Base-by-base conservation (phyloP, 2,797 vertebrate genomes). In the Botia almorhae region DNA sequence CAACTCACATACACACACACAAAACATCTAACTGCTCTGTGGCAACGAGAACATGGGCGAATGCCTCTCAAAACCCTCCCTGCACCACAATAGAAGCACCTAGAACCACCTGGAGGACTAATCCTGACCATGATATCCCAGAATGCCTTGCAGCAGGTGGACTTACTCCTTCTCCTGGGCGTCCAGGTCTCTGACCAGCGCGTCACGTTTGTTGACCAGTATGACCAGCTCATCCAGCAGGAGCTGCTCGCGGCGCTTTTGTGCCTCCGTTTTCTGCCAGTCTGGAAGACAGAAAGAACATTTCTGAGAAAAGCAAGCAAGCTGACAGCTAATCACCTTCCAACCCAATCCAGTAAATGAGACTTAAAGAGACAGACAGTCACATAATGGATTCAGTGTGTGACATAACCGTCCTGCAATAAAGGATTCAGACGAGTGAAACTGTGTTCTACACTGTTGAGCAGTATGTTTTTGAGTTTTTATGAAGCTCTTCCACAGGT, bases 161-260 rank as follows among this genome's bases (percentile, higher is more conserved):
- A 96, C 97, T 95, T 90, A 99, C 97, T 99, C 94, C 88, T 98
- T 99, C 92, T 98, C 97, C 91, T 98, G 97, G 3, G 96, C 97
- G 33, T 98, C 97, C 90, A 98, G 93, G 89, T 99, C 97, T 86
- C 97, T 89, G 92, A 98, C 97, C 89, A 98, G 93, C 0, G 97
- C 97, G 70, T 98, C 97, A 1, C 97, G 94, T 83, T 98, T 98
- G 94, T 98, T 97, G 88, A 98, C 97, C 90, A 99, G 95, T 87
- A 97, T 93, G 91, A 98, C 97, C 89, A 98, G 95, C 85, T 99
- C 97, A 78, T 98, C 97, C 91, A 98, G 95, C 89, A 98, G 92
- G 88, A 98, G 96, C 92, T 98, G 97, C 89, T 98, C 97, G 3
- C 97, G 93, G 76, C 96, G 93, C 92, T 99, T 99, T 93, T 99